Base-by-base conservation (phyloP, 2,888 invertebrate genomes). In the Gisinianus flammeolus region DNA sequence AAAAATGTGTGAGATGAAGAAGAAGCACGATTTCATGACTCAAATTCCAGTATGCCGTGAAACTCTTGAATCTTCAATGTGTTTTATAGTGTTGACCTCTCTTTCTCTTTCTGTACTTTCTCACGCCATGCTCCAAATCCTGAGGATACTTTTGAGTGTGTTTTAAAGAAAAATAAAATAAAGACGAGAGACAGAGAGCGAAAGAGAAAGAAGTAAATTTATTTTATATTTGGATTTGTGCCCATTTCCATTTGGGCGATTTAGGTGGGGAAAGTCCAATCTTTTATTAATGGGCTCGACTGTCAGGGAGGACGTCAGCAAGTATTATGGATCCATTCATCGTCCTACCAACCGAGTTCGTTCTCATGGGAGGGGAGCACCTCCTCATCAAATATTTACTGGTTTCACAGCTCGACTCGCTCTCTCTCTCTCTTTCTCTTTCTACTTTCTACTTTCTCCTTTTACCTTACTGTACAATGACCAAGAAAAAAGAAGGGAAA, bases 311-410 rank as follows among this genome's bases (percentile, higher is more conserved):
- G 31, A 72, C 31, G 71, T 71, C 30, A 71, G 54, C 54, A 6
- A 58, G 35, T 33, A 62, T 24, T 8, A 22, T 33, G n/a, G 22
- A 52, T 64, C 30, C 44, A 44, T 44, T 16, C 19, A 44, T 44
- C 2, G 35, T 5, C 12, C 12, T 44, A 6, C 19, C 16, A 6
- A 44, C 6, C 19, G 44, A 44, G 3, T 44, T 26, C 58, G 3
- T 72, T 72, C 72, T 62, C 72, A 72, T 8, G 26, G 62, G 71
- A 44, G 44, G 71, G 56, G 73, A 62, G 73, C 73, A 73, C 73
- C 73, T 73, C 73, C 73, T 73, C 62, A 62, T 62, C 62, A 73
- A 73, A 62, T 73, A 73, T 73, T 73, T 72, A 62, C 62, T 33
- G 35, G 62, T 73, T 73, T 73, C 62, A 62, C 73, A 73, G 62